Percentiles rank a stretch among this genome's conserved stretches.
These are phyloP conservation scores for Ruditapes philippinarum DNA, from an alignment of 1,140 invertebrate genomes.

Conservation along the genomic window DNA sequence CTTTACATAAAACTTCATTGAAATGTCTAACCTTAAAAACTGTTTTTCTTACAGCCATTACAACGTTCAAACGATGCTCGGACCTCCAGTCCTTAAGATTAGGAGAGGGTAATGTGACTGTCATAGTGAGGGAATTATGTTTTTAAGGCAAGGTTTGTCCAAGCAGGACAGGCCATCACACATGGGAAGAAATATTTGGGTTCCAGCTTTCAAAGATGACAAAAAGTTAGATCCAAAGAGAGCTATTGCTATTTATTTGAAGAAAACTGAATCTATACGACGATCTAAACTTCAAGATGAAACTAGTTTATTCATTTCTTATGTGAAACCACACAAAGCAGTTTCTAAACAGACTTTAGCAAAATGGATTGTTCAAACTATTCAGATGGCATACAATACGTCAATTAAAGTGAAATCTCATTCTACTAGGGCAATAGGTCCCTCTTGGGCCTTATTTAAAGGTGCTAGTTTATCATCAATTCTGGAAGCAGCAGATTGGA, in stretches of 20 bases:
- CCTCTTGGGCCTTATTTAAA: neutral
- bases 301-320: too few species aligned
- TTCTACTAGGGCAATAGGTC: neutral
- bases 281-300: neutral
- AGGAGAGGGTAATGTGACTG: slow-evolving; percentile 36
- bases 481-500: slow-evolving; percentile 25
- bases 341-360: neutral
- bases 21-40: neutral
- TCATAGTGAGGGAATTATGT: neutral
- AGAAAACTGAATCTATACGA: slow-evolving; percentile 37
- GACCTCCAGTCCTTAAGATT: slow-evolving; percentile 54
- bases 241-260: neutral
- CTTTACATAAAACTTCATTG: neutral
- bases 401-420: neutral
- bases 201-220: neutral
- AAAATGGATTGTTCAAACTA: neutral
- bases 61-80: slow-evolving; percentile 53
- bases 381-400: neutral
- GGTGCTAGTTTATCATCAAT: neutral
- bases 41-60: slow-evolving; percentile 15
- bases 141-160: neutral
- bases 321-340: neutral
- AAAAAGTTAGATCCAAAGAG: neutral
- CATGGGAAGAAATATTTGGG: neutral
- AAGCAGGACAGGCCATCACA: neutral